Conservation (phyloP, 2,113 vertebrate genomes). For the Solea senegalensis region DNA sequence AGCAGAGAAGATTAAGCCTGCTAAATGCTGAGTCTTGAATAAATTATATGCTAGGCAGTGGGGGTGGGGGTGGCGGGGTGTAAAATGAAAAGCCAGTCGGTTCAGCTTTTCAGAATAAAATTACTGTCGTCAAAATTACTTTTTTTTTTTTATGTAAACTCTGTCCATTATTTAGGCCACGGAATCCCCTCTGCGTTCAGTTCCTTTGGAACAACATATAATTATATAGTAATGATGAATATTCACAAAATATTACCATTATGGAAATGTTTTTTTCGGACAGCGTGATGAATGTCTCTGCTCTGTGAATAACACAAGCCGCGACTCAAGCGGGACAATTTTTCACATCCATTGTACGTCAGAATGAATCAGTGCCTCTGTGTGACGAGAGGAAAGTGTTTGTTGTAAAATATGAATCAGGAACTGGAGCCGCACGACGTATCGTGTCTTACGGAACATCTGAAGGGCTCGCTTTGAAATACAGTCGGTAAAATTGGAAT, state of each 20-base stretch:
- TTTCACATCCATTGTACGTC: slow-evolving; percentile 11
- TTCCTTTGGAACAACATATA: not conserved
- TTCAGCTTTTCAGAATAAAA: slow-evolving; percentile 36
- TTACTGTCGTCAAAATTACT: slow-evolving; percentile 9
- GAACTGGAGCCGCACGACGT: not conserved
- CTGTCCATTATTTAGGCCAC: not conserved
- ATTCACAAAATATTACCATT: not conserved
- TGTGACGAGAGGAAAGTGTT: not conserved
- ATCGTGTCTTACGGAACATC: not conserved
- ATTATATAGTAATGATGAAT: not conserved
- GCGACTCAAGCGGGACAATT: not conserved
- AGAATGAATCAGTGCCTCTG: not conserved
- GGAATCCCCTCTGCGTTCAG: not conserved
- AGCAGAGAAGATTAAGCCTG: slow-evolving; percentile 65
- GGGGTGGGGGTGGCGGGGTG: slow-evolving; percentile 7
- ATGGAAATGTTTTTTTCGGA: no score
- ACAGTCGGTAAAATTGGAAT: not conserved
- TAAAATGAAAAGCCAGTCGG: slow-evolving; percentile 15
- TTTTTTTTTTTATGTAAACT: slow-evolving; percentile 1
- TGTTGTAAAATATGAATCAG: not conserved
- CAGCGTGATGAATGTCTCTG: not conserved
- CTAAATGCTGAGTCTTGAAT: slow-evolving; percentile 74
- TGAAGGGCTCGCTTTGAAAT: not conserved
- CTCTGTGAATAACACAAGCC: not conserved
- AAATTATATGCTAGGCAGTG: slow-evolving; percentile 56